These are phyloP conservation scores for Albula glossodonta DNA, from an alignment of 2,113 vertebrate species.

Conservation along the genomic window DNA sequence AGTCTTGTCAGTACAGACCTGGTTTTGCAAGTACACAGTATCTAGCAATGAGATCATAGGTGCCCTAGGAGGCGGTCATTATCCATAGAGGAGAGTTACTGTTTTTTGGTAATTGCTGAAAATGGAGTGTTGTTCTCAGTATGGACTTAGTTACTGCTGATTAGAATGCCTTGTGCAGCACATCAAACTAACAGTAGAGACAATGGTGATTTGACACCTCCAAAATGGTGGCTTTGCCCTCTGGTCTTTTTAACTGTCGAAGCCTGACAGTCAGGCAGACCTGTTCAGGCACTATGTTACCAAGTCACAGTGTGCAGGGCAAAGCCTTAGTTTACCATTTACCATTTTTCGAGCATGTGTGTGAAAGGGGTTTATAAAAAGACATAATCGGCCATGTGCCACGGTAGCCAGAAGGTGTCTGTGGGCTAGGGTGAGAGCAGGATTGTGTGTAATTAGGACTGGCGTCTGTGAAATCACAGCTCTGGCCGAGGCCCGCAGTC, in stretches of 20 bases:
- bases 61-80: not conserved
- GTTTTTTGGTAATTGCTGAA: not conserved
- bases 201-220: not conserved
- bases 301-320: not conserved
- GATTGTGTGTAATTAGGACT: not conserved
- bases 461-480: conserved; percentile 1
- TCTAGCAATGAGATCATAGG: conserved; percentile 12
- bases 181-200: not conserved
- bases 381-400: not conserved
- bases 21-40: no score
- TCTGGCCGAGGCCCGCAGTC: not conserved
- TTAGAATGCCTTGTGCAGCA: not conserved
- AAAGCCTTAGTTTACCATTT: not conserved
- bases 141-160: not conserved
- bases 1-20: no score
- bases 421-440: not conserved
- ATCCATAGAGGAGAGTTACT: not conserved
- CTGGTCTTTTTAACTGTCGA: no score
- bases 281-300: no score
- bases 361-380: not conserved
- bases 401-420: not conserved
- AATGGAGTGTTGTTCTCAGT: not conserved
- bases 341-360: not conserved
- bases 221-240: not conserved
- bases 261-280: no score